These are phyloP conservation scores for Orchesellides sinensis DNA, from an alignment of 2,888 invertebrate species.

Conservation along the genomic window DNA sequence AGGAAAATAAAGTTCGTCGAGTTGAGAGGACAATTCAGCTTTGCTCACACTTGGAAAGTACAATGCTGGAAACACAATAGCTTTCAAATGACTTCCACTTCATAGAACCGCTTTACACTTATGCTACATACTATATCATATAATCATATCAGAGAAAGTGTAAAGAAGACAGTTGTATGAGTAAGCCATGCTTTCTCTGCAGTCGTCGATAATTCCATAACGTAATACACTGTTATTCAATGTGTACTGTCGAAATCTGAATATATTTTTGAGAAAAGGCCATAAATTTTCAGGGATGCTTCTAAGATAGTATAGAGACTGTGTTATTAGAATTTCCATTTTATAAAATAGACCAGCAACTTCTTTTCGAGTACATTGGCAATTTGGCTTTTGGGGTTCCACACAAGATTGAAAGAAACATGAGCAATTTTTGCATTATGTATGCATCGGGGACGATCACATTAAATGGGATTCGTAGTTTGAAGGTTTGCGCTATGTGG, in stretches of 20 bases:
- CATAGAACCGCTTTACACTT: too few relatives aligned
- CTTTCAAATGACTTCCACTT: slow-evolving; percentile 59
- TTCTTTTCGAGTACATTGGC: not conserved
- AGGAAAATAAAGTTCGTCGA: not conserved
- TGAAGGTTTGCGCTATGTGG: too few relatives aligned
- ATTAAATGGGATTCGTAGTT: too few relatives aligned
- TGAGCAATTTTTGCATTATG: too few relatives aligned
- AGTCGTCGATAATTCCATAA: not conserved
- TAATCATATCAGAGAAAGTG: slow-evolving; percentile 34
- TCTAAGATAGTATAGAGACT: too few relatives aligned
- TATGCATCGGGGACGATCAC: slow-evolving; percentile 38
- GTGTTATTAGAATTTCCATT: too few relatives aligned
- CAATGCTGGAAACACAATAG: slow-evolving; percentile 49
- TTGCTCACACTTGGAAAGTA: slow-evolving; percentile 44
- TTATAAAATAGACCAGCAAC: too few relatives aligned
- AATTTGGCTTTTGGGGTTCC: too few relatives aligned
- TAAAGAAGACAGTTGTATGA: too few relatives aligned
- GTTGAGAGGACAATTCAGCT: slow-evolving; percentile 8
- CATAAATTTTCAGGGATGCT: too few relatives aligned
- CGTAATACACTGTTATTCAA: not conserved
- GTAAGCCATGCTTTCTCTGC: not conserved
- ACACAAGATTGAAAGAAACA: too few relatives aligned
- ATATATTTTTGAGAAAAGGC: not conserved
- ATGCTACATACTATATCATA: too few relatives aligned
- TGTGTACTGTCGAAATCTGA: not conserved